A percentile compares a stretch with the other conserved stretches of the same genome.
Evolutionary conservation across 2,797 vertebrate genomes (phyloP).

Genomic region (Peromyscus attwateri): DNA sequence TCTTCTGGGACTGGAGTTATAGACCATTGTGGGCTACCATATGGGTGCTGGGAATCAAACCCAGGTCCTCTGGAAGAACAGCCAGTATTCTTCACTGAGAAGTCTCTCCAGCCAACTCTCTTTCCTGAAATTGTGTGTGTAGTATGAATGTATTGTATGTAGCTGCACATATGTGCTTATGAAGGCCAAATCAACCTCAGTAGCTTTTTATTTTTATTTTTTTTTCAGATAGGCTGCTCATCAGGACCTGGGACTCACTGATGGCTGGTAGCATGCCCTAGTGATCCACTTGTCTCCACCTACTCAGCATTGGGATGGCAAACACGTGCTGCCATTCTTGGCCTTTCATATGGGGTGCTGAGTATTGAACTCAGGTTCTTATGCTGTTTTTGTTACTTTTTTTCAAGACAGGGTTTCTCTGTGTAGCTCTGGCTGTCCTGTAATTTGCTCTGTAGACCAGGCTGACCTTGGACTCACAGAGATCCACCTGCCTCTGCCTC

Average conservation of each 20-base stretch:
- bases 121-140: not conserved
- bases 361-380: not conserved
- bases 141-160: not conserved
- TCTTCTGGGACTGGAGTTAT: not conserved
- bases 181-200: not conserved
- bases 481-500: not conserved
- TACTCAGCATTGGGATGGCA: not conserved
- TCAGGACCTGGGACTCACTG: not conserved
- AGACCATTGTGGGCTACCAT: not conserved
- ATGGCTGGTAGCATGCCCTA: not conserved
- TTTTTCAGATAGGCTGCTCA: not conserved
- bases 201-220: not conserved
- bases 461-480: not conserved
- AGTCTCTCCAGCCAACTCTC: not conserved
- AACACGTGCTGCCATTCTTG: not conserved
- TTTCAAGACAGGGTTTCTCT: not conserved
- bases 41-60: not conserved
- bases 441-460: not conserved
- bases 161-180: not conserved
- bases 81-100: not conserved
- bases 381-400: not conserved
- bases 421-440: not conserved
- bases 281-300: not conserved
- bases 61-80: not conserved
- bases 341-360: not conserved